A percentile compares a stretch with the other conserved stretches of the same genome.
phyloP scores from a whole-genome alignment of 2,113 vertebrate species.

The Corapipo altera region DNA sequence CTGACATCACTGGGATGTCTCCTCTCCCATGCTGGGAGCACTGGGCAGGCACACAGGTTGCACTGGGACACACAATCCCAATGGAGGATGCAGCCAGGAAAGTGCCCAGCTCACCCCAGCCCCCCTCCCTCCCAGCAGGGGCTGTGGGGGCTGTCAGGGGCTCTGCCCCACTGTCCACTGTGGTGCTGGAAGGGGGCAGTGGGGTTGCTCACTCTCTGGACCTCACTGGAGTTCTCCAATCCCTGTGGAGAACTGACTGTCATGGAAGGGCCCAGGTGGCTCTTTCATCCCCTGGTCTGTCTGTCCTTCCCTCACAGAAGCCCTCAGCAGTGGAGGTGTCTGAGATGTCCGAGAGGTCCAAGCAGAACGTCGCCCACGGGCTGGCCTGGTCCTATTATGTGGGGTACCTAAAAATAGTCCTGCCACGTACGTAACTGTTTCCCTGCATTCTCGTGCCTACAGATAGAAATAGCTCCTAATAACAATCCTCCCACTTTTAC shows the following conservation, averaged over 20 bases:
- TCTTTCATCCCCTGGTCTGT: background rate
- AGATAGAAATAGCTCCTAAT: constrained; percentile 4
- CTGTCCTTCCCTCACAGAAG: constrained; percentile 61
- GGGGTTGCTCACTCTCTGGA: background rate
- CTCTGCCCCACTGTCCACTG: accelerated
- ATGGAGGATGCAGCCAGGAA: background rate
- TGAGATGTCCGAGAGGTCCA: constrained; percentile 78
- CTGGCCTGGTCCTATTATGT: constrained; percentile 91
- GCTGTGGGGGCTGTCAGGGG: background rate
- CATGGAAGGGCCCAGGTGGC: background rate
- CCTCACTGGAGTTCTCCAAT: background rate
- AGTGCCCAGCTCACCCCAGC: background rate
- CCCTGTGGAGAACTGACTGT: background rate
- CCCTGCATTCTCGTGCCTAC: background rate
- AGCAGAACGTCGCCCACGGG: constrained; percentile 86
- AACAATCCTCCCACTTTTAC: background rate
- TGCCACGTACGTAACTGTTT: constrained; percentile 79
- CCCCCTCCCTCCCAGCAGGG: background rate
- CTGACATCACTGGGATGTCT: background rate
- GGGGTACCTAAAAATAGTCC: constrained; percentile 84
- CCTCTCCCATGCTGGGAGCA: background rate
- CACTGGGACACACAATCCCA: background rate
- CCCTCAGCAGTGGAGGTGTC: constrained; percentile 81
- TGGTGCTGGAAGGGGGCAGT: background rate
- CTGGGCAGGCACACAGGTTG: background rate